Evolutionary conservation across 1,140 invertebrate species (phyloP).

Genomic region (Atta cephalotes): DNA sequence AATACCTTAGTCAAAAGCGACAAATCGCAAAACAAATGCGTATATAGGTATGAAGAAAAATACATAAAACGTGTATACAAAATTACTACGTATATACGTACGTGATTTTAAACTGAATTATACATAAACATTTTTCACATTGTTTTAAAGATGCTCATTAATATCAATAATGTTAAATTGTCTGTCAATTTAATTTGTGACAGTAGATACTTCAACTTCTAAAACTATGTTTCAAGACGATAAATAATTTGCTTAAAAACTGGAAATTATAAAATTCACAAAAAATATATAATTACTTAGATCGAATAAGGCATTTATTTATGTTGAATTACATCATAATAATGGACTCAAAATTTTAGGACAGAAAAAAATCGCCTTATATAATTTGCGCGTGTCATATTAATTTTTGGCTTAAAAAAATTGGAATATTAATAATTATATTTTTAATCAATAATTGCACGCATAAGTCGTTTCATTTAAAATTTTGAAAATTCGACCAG

Average conservation of each 20-base stretch:
- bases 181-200: no score
- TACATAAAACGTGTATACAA: no score
- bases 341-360: neutral
- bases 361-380: neutral
- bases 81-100: neutral
- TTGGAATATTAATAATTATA: neutral
- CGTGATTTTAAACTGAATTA: neutral
- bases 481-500: neutral
- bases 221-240: no score
- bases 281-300: no score
- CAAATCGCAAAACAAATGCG: neutral
- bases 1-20: slow-evolving; percentile 5
- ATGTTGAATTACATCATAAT: neutral
- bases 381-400: neutral
- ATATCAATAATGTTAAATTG: no score
- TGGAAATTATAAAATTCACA: no score
- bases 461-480: neutral
- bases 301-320: no score
- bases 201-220: no score
- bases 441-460: neutral
- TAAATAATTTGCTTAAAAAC: no score
- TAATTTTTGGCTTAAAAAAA: neutral
- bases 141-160: no score
- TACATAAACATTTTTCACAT: no score
- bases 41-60: no score